Evolutionary conservation across 2,888 invertebrate genomes (phyloP).

Genomic region (Apodemia mormo): DNA sequence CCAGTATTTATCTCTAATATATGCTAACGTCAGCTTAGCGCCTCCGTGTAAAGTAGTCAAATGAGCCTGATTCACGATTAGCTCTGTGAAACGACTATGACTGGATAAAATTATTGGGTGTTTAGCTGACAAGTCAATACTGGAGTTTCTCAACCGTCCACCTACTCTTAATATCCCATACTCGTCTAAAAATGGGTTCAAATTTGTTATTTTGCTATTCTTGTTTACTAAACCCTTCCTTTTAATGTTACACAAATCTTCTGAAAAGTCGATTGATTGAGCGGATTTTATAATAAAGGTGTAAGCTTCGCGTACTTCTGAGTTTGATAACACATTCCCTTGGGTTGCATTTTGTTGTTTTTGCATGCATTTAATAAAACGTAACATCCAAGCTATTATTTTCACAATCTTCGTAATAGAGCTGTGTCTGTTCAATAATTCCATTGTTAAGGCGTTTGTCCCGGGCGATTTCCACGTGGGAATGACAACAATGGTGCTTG

Average conservation of each 20-base stretch:
- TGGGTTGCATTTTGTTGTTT: not conserved
- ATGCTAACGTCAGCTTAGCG: not conserved
- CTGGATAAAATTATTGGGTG: no score
- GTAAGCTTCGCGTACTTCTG: slow-evolving; percentile 6
- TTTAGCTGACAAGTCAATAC: not conserved
- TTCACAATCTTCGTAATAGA: slow-evolving; percentile 15
- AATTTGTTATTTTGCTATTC: slow-evolving; percentile 21
- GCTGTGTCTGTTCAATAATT: slow-evolving; percentile 20
- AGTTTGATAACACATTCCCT: not conserved
- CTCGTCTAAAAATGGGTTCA: slow-evolving; percentile 19
- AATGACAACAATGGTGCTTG: no score
- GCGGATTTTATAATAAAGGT: slow-evolving; percentile 19
- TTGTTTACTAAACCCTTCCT: slow-evolving; percentile 3
- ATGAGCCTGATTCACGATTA: slow-evolving; percentile 3
- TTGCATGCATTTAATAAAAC: slow-evolving; percentile 17
- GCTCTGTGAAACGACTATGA: no score
- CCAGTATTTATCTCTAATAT: slow-evolving; percentile 5
- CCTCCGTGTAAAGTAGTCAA: not conserved
- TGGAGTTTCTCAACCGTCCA: slow-evolving; percentile 5
- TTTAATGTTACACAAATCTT: no score
- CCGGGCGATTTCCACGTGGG: no score
- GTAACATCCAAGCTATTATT: slow-evolving; percentile 21
- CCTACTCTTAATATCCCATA: slow-evolving; percentile 17
- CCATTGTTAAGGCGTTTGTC: no score
- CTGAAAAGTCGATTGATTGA: slow-evolving; percentile 21